phyloP scores from a whole-genome alignment of 2,888 invertebrate species.

The Rhagophthalmus giganteus region DNA sequence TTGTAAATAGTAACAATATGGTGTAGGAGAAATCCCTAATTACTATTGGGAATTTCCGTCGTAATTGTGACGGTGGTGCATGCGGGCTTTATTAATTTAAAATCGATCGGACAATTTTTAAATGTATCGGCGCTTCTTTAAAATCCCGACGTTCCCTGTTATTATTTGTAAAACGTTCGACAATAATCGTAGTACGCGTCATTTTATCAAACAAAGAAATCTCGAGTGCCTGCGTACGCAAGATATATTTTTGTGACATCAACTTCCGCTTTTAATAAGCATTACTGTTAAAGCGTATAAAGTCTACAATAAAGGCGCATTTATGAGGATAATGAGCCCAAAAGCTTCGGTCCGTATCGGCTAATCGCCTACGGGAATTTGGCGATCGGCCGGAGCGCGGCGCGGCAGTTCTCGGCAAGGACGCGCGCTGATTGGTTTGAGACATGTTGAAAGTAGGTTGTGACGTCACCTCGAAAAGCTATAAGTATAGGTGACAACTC shows the following conservation, averaged over 20 bases:
- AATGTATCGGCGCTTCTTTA: too few species aligned
- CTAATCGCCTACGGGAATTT: slow-evolving; percentile 48
- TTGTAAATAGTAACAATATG: too few species aligned
- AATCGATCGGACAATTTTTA: neutral
- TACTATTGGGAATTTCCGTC: too few species aligned
- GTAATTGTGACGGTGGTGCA: too few species aligned
- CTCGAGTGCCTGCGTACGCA: slow-evolving; percentile 50
- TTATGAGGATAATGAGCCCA: slow-evolving; percentile 44
- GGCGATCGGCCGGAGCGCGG: slow-evolving; percentile 44
- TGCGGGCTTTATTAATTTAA: too few species aligned
- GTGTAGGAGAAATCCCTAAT: too few species aligned
- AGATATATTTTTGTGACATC: slow-evolving; percentile 49
- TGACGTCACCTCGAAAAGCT: slow-evolving; percentile 57
- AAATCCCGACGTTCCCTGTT: slow-evolving; percentile 9
- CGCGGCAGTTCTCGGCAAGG: slow-evolving; percentile 50
- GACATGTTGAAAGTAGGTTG: slow-evolving; percentile 61
- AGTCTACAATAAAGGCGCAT: slow-evolving; percentile 45
- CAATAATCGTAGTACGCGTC: slow-evolving; percentile 23
- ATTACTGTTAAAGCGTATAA: slow-evolving; percentile 46
- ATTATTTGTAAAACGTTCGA: slow-evolving; percentile 17
- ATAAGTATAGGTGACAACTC: slow-evolving; percentile 46
- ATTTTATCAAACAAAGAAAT: slow-evolving; percentile 51
- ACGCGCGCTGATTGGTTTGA: slow-evolving; percentile 54
- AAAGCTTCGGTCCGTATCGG: slow-evolving; percentile 45
- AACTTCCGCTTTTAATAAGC: slow-evolving; percentile 53